Evolutionary conservation across 2,888 invertebrate species (phyloP).

Genomic region (Lomographa bimaculata): DNA sequence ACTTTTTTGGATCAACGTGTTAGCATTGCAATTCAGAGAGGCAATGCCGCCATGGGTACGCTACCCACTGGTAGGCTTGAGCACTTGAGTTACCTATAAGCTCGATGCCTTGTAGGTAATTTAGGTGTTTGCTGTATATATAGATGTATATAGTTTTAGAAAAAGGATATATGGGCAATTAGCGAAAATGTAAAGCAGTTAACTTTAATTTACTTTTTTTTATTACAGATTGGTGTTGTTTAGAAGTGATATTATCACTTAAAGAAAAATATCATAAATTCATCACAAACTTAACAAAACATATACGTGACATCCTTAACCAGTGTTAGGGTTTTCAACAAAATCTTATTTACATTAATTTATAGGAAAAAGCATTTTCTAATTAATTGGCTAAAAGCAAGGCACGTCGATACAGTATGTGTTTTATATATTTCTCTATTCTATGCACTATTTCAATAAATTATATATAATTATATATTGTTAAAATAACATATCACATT

Average conservation of each 20-base stretch:
- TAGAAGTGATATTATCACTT: too few species aligned
- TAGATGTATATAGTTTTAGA: too few species aligned
- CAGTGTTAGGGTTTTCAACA: conserved; percentile 59
- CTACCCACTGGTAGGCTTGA: too few species aligned
- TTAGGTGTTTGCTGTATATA: too few species aligned
- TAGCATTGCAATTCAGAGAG: too few species aligned
- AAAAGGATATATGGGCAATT: too few species aligned
- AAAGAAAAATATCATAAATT: conserved; percentile 59
- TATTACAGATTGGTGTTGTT: conserved; percentile 12
- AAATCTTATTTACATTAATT: conserved; percentile 43
- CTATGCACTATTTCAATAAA: conserved; percentile 39
- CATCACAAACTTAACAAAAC: conserved; percentile 62
- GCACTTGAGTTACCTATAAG: too few species aligned
- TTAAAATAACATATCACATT: conserved; percentile 76
- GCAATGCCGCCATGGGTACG: too few species aligned
- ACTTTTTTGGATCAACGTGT: too few species aligned
- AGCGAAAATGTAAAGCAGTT: conserved; percentile 1
- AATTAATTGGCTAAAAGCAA: conserved; percentile 51
- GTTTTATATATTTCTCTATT: conserved; percentile 26
- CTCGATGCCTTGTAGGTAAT: too few species aligned
- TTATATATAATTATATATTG: conserved; percentile 66
- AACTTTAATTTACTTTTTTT: too few species aligned
- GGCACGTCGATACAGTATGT: conserved; percentile 48
- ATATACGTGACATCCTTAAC: conserved; percentile 57
- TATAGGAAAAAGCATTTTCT: conserved; percentile 39